Evolutionary conservation across 2,797 vertebrate genomes (phyloP).

Genomic region (Eospalax fontanierii): DNA sequence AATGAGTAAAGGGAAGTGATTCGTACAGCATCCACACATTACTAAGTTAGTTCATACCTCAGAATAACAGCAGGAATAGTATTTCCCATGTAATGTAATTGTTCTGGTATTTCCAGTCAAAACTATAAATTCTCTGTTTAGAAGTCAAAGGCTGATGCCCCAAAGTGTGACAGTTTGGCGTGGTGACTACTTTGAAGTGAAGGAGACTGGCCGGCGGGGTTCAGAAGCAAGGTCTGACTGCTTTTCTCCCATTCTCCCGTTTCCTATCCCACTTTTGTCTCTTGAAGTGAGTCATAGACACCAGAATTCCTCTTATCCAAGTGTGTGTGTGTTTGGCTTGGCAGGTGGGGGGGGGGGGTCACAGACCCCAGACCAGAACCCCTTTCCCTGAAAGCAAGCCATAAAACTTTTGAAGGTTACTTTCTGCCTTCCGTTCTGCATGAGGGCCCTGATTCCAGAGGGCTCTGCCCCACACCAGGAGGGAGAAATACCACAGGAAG

Average conservation of each 20-base stretch:
- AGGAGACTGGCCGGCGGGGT: not conserved
- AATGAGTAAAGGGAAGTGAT: slow-evolving; percentile 20
- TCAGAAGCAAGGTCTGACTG: not conserved
- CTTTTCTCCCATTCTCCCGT: not conserved
- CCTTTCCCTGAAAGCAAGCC: not conserved
- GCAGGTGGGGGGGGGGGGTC: not conserved
- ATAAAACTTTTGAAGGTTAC: not conserved
- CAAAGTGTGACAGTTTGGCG: too few relatives aligned
- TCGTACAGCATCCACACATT: not conserved
- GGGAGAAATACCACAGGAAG: not conserved
- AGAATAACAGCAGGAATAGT: not conserved
- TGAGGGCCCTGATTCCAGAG: not conserved
- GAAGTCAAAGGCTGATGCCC: not conserved
- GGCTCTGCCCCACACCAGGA: not conserved
- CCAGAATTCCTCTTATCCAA: not conserved
- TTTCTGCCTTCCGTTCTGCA: not conserved
- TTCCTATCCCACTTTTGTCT: not conserved
- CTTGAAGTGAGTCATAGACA: not conserved
- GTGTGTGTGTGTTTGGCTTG: too few relatives aligned
- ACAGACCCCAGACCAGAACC: not conserved
- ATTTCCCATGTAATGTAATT: not conserved
- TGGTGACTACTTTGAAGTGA: too few relatives aligned
- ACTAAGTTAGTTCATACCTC: slow-evolving; percentile 7
- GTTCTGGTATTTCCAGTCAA: not conserved
- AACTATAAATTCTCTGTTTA: not conserved